phyloP scores from a whole-genome alignment of 2,888 invertebrate genomes.

The Eudasyphora cyanicolor region DNA sequence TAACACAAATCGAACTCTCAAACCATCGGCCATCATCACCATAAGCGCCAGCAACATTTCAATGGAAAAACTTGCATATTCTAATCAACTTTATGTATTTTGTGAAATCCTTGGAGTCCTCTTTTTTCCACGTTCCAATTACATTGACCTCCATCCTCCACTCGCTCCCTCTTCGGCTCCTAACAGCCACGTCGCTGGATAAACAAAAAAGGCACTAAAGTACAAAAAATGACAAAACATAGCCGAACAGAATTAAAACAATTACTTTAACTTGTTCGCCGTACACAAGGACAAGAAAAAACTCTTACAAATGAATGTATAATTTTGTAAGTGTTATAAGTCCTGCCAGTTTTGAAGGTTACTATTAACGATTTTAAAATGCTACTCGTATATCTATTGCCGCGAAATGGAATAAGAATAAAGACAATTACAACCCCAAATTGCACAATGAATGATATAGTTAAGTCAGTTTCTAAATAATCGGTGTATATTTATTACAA shows the following conservation, averaged over 20 bases:
- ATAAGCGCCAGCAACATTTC: not conserved
- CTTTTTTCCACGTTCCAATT: not conserved
- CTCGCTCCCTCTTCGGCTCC: not conserved
- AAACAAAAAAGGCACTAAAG: not conserved
- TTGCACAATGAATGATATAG: too few species aligned
- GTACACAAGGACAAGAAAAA: not conserved
- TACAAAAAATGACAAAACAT: not conserved
- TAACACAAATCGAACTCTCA: not conserved
- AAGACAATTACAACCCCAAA: too few species aligned
- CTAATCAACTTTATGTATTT: not conserved
- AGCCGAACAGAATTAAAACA: constrained; percentile 60
- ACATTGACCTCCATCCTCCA: not conserved
- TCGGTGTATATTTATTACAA: too few species aligned
- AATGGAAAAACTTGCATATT: not conserved
- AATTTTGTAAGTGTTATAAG: not conserved
- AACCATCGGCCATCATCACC: not conserved
- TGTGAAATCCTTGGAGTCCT: not conserved
- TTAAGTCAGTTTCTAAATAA: too few species aligned
- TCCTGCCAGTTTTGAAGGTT: too few species aligned
- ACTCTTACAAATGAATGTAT: not conserved
- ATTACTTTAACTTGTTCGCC: constrained; percentile 56
- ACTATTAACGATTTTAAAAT: too few species aligned
- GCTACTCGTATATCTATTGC: too few species aligned
- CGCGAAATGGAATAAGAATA: too few species aligned
- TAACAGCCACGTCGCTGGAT: not conserved